These are phyloP conservation scores for Lepus americanus DNA, from an alignment of 2,113 vertebrate genomes.

Conservation along the genomic window DNA sequence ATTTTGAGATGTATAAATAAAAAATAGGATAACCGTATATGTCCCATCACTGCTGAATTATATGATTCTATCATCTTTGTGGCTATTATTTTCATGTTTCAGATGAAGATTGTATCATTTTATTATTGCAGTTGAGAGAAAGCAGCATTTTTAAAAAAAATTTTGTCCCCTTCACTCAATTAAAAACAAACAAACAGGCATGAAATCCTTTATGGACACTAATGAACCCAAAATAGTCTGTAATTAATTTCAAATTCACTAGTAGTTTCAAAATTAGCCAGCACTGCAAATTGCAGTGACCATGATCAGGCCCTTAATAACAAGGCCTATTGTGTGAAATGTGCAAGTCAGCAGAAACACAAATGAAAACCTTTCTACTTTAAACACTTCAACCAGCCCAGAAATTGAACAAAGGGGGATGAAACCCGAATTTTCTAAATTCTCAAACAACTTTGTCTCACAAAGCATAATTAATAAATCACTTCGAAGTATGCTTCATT, in stretches of 20 bases:
- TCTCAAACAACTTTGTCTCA: not conserved
- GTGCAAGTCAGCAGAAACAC: conserved; percentile 78
- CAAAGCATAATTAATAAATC: conserved; percentile 42
- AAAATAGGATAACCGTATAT: not conserved
- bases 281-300: conserved; percentile 77
- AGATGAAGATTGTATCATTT: not conserved
- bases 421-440: conserved; percentile 33
- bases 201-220: conserved; percentile 67
- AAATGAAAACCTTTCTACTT: conserved; percentile 72
- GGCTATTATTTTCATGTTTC: not conserved
- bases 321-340: conserved; percentile 74
- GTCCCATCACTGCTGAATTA: not conserved
- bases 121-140: conserved; percentile 61
- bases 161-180: conserved; percentile 74
- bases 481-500: not conserved
- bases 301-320: conserved; percentile 78
- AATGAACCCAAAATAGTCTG: conserved; percentile 77
- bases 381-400: not conserved
- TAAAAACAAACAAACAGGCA: conserved; percentile 72
- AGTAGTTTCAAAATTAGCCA: conserved; percentile 81
- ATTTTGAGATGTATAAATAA: not conserved
- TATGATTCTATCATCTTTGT: not conserved
- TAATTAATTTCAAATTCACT: conserved; percentile 83
- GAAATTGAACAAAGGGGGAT: conserved; percentile 58
- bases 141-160: not conserved